phyloP scores from a whole-genome alignment of 2,113 vertebrate species.

The Carlito syrichta region DNA sequence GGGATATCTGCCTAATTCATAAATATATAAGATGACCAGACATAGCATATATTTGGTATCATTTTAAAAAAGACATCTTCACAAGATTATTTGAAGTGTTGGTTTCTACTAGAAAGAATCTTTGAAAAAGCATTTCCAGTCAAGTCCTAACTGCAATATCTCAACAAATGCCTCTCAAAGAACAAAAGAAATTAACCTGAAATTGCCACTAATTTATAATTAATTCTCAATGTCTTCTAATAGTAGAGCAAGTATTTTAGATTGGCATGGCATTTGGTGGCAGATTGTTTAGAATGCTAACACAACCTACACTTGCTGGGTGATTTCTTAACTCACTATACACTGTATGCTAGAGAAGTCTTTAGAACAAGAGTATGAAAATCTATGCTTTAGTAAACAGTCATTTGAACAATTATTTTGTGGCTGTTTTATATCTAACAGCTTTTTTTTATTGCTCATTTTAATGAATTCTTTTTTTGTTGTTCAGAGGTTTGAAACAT shows the following conservation, averaged over 20 bases:
- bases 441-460: not conserved
- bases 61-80: slow-evolving; percentile 1
- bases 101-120: not conserved
- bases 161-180: not conserved
- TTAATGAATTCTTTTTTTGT: not conserved
- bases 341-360: not conserved
- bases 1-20: not conserved
- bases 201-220: not conserved
- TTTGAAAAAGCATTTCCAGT: not conserved
- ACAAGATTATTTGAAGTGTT: not conserved
- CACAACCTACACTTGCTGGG: not conserved
- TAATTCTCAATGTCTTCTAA: not conserved
- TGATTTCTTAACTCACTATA: not conserved
- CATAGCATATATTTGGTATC: not conserved
- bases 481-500: not conserved
- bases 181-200: not conserved
- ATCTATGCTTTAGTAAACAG: not conserved
- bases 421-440: not conserved
- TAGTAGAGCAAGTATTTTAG: not conserved
- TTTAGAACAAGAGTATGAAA: slow-evolving; percentile 1
- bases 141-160: not conserved
- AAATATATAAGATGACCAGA: not conserved
- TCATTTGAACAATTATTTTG: not conserved
- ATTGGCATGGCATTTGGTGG: not conserved
- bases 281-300: not conserved